Percentiles rank a stretch among this genome's conserved stretches.
Evolutionary conservation across 2,113 vertebrate species (phyloP).

Genomic region (Hydrolagus affinis): DNA sequence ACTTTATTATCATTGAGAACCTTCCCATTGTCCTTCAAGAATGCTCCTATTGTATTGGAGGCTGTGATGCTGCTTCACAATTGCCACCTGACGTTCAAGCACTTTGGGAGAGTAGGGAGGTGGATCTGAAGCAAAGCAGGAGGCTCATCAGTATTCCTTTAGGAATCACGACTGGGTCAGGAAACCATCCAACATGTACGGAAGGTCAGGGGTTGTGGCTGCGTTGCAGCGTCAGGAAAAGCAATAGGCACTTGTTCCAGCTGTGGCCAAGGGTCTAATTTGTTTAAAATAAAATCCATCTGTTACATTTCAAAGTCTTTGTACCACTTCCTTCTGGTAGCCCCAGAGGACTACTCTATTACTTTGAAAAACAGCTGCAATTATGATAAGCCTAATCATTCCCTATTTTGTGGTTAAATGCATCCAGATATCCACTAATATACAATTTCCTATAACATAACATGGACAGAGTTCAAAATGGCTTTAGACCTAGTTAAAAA

Average conservation of each 20-base stretch:
- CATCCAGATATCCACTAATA: constrained; percentile 40
- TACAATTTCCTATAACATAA: constrained; percentile 28
- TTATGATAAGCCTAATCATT: constrained; percentile 52
- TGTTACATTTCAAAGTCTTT: constrained; percentile 53
- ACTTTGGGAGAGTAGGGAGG: neutral
- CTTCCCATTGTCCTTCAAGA: too few relatives aligned
- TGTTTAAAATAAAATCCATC: constrained; percentile 60
- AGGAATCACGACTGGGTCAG: constrained; percentile 15
- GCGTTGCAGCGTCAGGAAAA: constrained; percentile 39
- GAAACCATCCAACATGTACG: constrained; percentile 3
- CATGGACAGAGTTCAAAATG: neutral
- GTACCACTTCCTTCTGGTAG: constrained; percentile 51
- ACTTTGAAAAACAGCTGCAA: constrained; percentile 49
- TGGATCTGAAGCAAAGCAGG: constrained; percentile 14
- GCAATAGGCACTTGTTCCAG: constrained; percentile 49
- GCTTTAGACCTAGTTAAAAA: neutral
- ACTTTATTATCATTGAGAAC: too few relatives aligned
- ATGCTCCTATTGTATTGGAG: too few relatives aligned
- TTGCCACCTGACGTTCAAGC: neutral
- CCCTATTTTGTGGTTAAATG: constrained; percentile 52
- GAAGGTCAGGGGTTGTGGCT: constrained; percentile 17
- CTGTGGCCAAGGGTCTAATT: constrained; percentile 50
- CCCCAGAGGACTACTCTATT: constrained; percentile 49
- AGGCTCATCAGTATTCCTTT: constrained; percentile 1
- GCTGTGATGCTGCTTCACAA: neutral